phyloP scores from a whole-genome alignment of 2,797 vertebrate genomes.

The Thamnophis elegans region DNA sequence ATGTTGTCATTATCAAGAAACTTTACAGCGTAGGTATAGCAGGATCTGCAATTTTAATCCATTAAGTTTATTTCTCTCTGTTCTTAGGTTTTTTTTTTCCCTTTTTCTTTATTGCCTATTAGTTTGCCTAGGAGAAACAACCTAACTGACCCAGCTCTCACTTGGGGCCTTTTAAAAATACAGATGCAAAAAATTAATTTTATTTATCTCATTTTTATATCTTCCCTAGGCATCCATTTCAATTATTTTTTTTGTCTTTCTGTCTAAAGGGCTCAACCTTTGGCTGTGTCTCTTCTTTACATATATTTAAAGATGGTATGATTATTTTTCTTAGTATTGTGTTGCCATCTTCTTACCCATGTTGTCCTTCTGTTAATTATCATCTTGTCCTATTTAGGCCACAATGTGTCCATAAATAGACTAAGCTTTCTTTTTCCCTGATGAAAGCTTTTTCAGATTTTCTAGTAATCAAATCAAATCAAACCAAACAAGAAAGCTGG shows the following conservation, averaged over 20 bases:
- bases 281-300: neutral
- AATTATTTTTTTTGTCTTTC: neutral
- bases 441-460: neutral
- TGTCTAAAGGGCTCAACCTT: neutral
- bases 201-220: neutral
- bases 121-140: neutral
- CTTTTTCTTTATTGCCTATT: neutral
- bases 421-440: neutral
- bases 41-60: neutral
- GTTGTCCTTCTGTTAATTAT: neutral
- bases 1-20: neutral
- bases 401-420: neutral
- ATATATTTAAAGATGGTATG: neutral
- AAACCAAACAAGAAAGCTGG: neutral
- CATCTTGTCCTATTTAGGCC: neutral
- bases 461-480: neutral
- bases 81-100: neutral
- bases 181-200: neutral
- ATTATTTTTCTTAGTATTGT: neutral
- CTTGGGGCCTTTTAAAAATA: neutral
- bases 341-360: neutral
- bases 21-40: neutral
- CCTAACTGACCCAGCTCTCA: neutral
- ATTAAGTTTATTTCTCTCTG: neutral
- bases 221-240: neutral